Evolutionary conservation across 2,888 invertebrate genomes (phyloP), one percentile per base, ranked within the genome.

Genomic region (Microplitis manilae): DNA sequence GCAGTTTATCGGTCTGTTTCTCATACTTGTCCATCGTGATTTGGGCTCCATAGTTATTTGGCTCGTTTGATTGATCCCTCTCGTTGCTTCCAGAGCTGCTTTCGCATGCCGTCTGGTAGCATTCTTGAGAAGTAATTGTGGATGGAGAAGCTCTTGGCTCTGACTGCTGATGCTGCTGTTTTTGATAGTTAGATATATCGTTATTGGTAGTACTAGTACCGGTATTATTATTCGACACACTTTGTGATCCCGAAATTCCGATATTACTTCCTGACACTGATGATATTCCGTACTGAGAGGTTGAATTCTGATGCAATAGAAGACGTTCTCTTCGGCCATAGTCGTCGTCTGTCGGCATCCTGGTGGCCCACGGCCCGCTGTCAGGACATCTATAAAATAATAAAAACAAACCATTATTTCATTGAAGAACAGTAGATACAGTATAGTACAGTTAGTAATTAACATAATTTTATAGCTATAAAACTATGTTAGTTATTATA

Each of bases 331-430:
- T 87, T 89, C 89, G 90, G 89, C 90, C 90, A 90, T 89, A 90
- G 89, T 90, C 90, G 87, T 90, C 89, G 89, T 91, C 90, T 87
- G 90, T 90, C 91, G 92, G 92, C 92, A 92, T 92, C 91, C 92
- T 92, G 92, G 92, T 91, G 92, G 92, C 92, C 92, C 92, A 91
- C 90, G 91, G 91, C 92, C 92, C 92, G 91, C 91, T 92, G 92
- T 93, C 93, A 93, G 92, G 92, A 93, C 93, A 93, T 93, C 93
- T 93, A 90, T 0, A 91, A 91, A 70, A 7, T 39, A 20, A 50
- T n/a, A 30, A 59, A 60, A 1, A 39, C 2, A 17, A 60, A 20
- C 5, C 9, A 60, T n/a, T 30, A 30, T 70, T 60, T 17, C 20
- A 20, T 17, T 59, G 9, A 9, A 71, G 15, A 39, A 38, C 2